These are phyloP conservation scores for Zeugodacus cucurbitae DNA, from an alignment of 1,140 invertebrate genomes.

Conservation along the genomic window DNA sequence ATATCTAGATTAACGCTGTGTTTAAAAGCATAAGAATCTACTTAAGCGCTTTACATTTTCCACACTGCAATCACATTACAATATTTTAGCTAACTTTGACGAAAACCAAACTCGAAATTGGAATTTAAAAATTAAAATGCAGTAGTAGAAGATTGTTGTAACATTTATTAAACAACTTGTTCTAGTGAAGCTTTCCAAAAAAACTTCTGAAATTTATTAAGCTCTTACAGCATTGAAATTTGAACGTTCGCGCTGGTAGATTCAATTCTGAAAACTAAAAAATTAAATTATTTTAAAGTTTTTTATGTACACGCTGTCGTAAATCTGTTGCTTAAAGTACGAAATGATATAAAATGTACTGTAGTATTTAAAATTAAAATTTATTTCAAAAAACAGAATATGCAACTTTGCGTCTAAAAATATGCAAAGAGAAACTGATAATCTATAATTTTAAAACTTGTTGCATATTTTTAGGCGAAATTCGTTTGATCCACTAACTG, in stretches of 20 bases:
- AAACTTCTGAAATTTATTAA: neutral
- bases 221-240: neutral
- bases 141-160: too few relatives aligned
- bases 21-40: too few relatives aligned
- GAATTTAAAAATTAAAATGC: too few relatives aligned
- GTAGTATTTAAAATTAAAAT: neutral
- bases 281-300: conserved; percentile 50
- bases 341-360: neutral
- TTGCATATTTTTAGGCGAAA: neutral
- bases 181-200: neutral
- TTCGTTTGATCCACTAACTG: neutral
- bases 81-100: too few relatives aligned
- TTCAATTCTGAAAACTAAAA: neutral
- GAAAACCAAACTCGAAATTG: too few relatives aligned
- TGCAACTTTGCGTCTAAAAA: neutral
- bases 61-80: too few relatives aligned
- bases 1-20: too few relatives aligned
- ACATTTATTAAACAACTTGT: too few relatives aligned
- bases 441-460: neutral
- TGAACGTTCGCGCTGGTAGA: neutral
- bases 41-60: too few relatives aligned
- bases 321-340: conserved; percentile 25
- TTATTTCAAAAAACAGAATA: neutral
- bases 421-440: neutral
- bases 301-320: conserved; percentile 65